Conservation (phyloP, 2,113 vertebrate species). For the Chamaea fasciata region DNA sequence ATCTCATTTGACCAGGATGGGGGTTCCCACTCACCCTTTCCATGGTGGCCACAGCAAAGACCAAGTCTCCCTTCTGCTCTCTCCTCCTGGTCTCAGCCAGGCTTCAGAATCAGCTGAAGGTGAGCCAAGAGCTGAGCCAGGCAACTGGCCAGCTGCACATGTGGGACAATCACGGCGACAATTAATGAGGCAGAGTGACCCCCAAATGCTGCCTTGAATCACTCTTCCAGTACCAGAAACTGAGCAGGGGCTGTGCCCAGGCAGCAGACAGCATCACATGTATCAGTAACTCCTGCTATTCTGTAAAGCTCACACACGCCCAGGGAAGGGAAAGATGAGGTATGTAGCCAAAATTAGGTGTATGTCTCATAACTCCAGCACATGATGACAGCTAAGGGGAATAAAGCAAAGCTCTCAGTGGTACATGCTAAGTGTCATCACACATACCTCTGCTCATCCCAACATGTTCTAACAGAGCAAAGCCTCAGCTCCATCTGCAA, state of each 20-base stretch:
- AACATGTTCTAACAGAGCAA: conserved; percentile 32
- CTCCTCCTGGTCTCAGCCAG: background rate
- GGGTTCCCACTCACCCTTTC: background rate
- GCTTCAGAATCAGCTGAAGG: background rate
- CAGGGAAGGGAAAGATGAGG: conserved; percentile 22
- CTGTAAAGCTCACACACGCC: background rate
- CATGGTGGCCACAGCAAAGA: background rate
- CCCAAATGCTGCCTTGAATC: background rate
- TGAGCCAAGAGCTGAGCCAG: background rate
- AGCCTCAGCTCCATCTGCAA: conserved; percentile 28
- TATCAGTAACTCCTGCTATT: conserved; percentile 10
- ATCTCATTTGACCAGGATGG: background rate
- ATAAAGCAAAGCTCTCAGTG: conserved; percentile 36
- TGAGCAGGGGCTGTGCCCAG: background rate
- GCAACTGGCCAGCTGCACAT: background rate
- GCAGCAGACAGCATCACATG: background rate
- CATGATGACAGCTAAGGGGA: conserved; percentile 40
- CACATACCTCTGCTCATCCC: conserved; percentile 46
- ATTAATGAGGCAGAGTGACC: background rate
- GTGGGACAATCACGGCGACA: background rate
- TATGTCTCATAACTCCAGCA: conserved; percentile 37
- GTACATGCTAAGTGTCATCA: conserved; percentile 32
- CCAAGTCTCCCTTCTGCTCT: background rate
- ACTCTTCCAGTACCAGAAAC: background rate
- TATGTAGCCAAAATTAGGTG: conserved; percentile 38